Conservation (phyloP, 2,888 invertebrate genomes). For the Eledona agricola region DNA sequence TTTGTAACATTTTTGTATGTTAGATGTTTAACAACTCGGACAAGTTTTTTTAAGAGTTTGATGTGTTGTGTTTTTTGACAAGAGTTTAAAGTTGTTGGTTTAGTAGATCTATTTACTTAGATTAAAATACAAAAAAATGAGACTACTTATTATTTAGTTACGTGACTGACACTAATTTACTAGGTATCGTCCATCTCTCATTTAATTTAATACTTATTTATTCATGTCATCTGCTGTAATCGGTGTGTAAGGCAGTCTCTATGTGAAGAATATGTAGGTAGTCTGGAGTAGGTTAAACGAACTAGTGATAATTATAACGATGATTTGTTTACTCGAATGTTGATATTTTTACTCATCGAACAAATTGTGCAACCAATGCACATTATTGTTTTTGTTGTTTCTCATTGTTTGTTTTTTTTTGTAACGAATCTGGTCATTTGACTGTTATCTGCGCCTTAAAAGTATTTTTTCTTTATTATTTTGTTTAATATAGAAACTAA, state of each 20-base stretch:
- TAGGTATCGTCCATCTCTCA: constrained; percentile 19
- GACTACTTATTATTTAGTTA: constrained; percentile 28
- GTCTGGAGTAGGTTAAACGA: constrained; percentile 18
- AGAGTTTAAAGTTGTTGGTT: constrained; percentile 33
- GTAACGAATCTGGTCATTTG: constrained; percentile 25
- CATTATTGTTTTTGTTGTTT: constrained; percentile 9
- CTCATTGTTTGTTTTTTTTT: constrained; percentile 12
- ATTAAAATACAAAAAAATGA: constrained; percentile 22
- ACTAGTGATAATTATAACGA: constrained; percentile 25
- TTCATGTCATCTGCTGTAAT: constrained; percentile 24
- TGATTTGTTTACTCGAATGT: constrained; percentile 1
- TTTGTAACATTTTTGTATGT: constrained; percentile 20
- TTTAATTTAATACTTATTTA: constrained; percentile 30
- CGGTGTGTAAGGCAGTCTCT: constrained; percentile 19
- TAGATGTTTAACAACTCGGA: constrained; percentile 3
- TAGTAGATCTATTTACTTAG: constrained; percentile 30
- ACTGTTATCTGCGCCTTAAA: constrained; percentile 23
- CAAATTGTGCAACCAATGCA: constrained; percentile 1
- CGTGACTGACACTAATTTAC: constrained; percentile 32
- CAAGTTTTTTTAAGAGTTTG: constrained; percentile 28
- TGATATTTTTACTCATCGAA: constrained; percentile 6
- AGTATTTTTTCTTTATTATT: constrained; percentile 24
- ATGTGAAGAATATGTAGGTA: constrained; percentile 17
- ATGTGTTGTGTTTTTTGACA: constrained; percentile 31
- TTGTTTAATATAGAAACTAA: constrained; percentile 8